Evolutionary conservation across 2,113 vertebrate species (phyloP).

Genomic region (Ciconia maguari): DNA sequence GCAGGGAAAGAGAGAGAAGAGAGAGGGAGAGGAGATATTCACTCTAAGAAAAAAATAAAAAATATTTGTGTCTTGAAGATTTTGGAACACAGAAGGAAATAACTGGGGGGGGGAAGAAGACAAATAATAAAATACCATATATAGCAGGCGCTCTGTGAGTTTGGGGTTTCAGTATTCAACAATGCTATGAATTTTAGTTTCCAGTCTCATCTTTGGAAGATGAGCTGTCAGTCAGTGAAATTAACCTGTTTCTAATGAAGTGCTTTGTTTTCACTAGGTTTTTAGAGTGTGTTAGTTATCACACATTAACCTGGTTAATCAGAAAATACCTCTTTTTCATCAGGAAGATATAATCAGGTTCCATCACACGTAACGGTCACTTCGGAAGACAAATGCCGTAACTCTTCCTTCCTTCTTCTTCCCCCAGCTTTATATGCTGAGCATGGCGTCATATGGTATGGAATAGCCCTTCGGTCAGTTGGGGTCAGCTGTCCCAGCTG

Average conservation of each 20-base stretch:
- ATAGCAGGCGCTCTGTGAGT: not conserved
- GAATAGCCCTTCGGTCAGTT: no score
- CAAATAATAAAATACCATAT: not conserved
- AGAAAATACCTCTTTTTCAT: not conserved
- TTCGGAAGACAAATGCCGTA: no score
- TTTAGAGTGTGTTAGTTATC: not conserved
- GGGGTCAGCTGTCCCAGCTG: no score
- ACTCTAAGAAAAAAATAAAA: not conserved
- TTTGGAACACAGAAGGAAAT: not conserved
- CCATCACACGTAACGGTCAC: no score
- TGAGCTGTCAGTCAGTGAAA: not conserved
- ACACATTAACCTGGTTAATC: not conserved
- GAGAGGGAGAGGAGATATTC: not conserved
- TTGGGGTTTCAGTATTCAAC: not conserved
- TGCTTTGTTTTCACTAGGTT: not conserved
- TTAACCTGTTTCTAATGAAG: not conserved
- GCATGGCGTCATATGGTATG: no score
- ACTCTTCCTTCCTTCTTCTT: no score
- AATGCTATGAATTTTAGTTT: not conserved
- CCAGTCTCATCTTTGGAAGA: not conserved
- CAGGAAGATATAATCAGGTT: not conserved
- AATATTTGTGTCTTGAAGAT: not conserved
- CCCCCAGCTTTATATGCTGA: no score
- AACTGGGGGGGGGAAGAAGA: not conserved
- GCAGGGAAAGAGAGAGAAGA: not conserved